Percentiles rank a stretch among this genome's conserved stretches.
phyloP scores from a whole-genome alignment of 2,888 invertebrate species.

The Harpalus rubripes region DNA sequence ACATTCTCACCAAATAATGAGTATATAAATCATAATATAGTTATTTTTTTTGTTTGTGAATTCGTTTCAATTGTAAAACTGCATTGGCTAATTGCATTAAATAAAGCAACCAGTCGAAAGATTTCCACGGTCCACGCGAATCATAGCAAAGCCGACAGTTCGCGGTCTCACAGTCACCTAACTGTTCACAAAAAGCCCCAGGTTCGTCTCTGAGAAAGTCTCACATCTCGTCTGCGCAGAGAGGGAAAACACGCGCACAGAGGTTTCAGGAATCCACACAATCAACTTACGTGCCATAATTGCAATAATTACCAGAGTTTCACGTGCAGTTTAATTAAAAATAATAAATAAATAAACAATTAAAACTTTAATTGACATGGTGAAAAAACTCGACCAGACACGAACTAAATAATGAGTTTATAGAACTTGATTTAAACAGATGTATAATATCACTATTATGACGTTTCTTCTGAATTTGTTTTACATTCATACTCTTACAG shows the following conservation, averaged over 20 bases:
- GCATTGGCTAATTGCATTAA: slow-evolving; percentile 48
- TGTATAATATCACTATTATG: slow-evolving; percentile 39
- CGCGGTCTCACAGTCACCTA: slow-evolving; percentile 29
- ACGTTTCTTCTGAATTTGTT: neutral
- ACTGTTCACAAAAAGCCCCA: slow-evolving; percentile 39
- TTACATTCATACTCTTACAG: neutral
- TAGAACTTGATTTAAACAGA: slow-evolving; percentile 40
- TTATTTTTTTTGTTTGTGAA: slow-evolving; percentile 9
- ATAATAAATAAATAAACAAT: slow-evolving; percentile 66
- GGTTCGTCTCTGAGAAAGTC: slow-evolving; percentile 55
- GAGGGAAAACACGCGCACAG: slow-evolving; percentile 25
- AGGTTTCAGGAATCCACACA: slow-evolving; percentile 43
- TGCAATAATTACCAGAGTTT: slow-evolving; percentile 60
- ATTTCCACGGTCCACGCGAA: slow-evolving; percentile 9
- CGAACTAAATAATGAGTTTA: slow-evolving; percentile 47
- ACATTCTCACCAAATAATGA: slow-evolving; percentile 3
- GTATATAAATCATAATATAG: neutral
- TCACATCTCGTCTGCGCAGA: slow-evolving; percentile 15
- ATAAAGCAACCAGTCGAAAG: slow-evolving; percentile 5
- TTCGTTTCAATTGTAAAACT: slow-evolving; percentile 6
- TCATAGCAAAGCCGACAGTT: neutral
- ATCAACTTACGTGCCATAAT: slow-evolving; percentile 60
- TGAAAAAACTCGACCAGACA: slow-evolving; percentile 43
- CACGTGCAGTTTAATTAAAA: slow-evolving; percentile 62
- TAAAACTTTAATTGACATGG: slow-evolving; percentile 61